Evolutionary conservation across 2,797 vertebrate genomes (phyloP).

Genomic region (Cichlasoma orientale): DNA sequence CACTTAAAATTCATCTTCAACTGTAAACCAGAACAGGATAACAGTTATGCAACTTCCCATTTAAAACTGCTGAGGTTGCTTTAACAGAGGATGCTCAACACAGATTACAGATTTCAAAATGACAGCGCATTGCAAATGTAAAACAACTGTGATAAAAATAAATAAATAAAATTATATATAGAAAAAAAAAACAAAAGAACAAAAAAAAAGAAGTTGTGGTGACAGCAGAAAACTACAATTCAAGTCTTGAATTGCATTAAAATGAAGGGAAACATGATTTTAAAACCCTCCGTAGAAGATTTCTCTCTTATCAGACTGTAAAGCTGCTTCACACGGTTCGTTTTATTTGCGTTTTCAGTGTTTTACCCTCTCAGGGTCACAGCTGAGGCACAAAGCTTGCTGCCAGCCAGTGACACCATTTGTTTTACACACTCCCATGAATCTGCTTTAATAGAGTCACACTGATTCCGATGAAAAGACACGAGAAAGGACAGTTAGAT

Average conservation of each 20-base stretch:
- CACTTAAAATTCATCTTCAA: neutral
- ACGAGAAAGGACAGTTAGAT: neutral
- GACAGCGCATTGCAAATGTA: neutral
- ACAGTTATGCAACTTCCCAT: slow-evolving; percentile 58
- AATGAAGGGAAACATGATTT: neutral
- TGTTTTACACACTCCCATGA: neutral
- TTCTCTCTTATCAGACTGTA: neutral
- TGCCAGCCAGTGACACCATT: neutral
- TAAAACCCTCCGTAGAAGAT: neutral
- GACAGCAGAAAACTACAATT: neutral
- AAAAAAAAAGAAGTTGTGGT: neutral
- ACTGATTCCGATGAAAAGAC: neutral
- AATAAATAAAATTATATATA: neutral
- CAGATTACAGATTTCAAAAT: neutral
- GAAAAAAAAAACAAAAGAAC: no score
- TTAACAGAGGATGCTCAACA: neutral
- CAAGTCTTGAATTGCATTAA: neutral
- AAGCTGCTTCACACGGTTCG: neutral
- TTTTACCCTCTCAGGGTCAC: neutral
- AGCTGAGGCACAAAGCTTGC: neutral
- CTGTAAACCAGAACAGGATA: slow-evolving; percentile 19
- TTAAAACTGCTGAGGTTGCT: slow-evolving; percentile 39
- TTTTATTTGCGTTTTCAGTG: neutral
- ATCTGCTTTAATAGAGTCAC: neutral
- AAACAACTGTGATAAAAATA: neutral